Percentiles rank a stretch among this genome's conserved stretches.
Conservation (phyloP, 2,888 invertebrate genomes). For the Rotaria macrura region DNA sequence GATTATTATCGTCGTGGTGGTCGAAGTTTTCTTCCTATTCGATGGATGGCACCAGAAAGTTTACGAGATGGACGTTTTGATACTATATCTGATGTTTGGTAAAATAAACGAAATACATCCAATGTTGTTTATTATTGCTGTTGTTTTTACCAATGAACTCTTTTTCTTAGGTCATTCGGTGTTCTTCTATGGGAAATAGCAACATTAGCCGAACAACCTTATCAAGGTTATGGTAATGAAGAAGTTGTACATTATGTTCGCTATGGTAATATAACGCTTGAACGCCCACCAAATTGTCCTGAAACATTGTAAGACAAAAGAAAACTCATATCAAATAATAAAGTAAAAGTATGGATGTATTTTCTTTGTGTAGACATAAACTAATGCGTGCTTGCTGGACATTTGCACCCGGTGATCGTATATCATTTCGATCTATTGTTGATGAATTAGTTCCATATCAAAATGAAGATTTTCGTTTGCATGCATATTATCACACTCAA, state of each 20-base stretch:
- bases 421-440: not conserved
- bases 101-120: not conserved
- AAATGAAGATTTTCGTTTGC: not conserved
- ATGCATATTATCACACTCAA: constrained; percentile 18
- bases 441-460: constrained; percentile 2
- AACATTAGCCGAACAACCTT: constrained; percentile 90
- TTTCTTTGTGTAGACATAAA: not conserved
- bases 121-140: too few species aligned
- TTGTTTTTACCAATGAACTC: too few species aligned
- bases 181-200: constrained; percentile 98
- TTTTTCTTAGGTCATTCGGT: constrained; percentile 68
- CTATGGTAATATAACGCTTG: constrained; percentile 70
- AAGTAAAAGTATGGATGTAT: too few species aligned
- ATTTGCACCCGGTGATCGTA: not conserved
- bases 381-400: not conserved
- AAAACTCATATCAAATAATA: too few species aligned
- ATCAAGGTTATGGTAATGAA: constrained; percentile 75
- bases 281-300: constrained; percentile 86
- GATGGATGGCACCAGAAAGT: constrained; percentile 98
- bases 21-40: constrained; percentile 73
- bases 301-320: constrained; percentile 59
- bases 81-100: constrained; percentile 89
- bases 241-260: constrained; percentile 69
- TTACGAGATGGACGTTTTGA: constrained; percentile 88
- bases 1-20: constrained; percentile 93